These are phyloP conservation scores for Lumbricus terrestris DNA, from an alignment of 2,888 invertebrate genomes.

Conservation along the genomic window DNA sequence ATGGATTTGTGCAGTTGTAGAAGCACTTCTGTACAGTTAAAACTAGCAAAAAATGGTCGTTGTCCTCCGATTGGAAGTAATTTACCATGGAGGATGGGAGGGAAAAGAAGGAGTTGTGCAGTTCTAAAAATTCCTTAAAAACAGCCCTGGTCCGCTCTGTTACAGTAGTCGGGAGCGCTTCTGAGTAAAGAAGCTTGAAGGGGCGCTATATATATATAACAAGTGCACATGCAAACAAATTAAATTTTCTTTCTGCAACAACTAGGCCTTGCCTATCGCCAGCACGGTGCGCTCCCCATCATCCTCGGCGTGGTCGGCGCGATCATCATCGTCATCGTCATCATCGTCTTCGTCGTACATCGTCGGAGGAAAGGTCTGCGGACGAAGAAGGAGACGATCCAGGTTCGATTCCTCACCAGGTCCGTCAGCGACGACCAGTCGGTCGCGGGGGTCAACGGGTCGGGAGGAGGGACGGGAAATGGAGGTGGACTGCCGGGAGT, in stretches of 20 bases:
- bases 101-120: no score
- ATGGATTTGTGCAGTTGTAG: no score
- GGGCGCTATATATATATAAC: no score
- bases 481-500: background rate
- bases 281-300: slow-evolving; percentile 39
- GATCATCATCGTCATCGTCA: slow-evolving; percentile 37
- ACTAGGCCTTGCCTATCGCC: slow-evolving; percentile 25
- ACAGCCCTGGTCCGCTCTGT: no score
- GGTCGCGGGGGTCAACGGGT: background rate
- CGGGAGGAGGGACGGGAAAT: background rate
- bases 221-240: no score
- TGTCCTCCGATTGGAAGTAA: no score
- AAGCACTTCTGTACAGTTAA: no score
- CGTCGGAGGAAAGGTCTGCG: slow-evolving; percentile 34
- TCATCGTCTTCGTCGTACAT: slow-evolving; percentile 39
- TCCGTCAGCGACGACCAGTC: background rate
- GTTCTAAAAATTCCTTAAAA: no score
- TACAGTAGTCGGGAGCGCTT: no score
- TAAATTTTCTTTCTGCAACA: background rate
- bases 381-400: slow-evolving; percentile 37
- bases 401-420: slow-evolving; percentile 40
- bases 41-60: no score
- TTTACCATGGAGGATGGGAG: no score
- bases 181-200: no score
- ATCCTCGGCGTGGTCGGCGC: slow-evolving; percentile 39